These are phyloP conservation scores for Synergus itoensis DNA, from an alignment of 2,888 invertebrate genomes.

Conservation along the genomic window DNA sequence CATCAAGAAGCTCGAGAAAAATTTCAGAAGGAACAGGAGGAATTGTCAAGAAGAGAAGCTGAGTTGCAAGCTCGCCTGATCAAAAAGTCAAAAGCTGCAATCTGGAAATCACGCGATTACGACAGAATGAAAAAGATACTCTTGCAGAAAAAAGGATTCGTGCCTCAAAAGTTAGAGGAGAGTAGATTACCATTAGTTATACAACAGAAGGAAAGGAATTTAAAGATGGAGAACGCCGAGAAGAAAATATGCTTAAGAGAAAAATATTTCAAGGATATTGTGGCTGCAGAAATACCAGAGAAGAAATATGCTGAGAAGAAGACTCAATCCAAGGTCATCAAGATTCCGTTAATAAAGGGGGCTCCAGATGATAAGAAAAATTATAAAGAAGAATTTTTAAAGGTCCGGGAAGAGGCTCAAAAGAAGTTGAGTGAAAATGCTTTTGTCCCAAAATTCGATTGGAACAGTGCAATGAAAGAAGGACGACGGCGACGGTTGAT, in stretches of 20 bases:
- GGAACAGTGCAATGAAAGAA: conserved; percentile 69
- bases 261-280: conserved; percentile 54
- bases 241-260: conserved; percentile 52
- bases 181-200: conserved; percentile 81
- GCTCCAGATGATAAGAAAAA: conserved; percentile 61
- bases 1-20: conserved; percentile 77
- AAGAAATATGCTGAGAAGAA: not conserved
- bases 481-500: conserved; percentile 50
- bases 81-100: conserved; percentile 72
- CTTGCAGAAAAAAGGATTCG: conserved; percentile 82
- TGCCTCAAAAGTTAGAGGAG: conserved; percentile 81
- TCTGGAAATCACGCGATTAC: conserved; percentile 83
- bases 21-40: conserved; percentile 60
- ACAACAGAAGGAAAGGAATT: conserved; percentile 80
- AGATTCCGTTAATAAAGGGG: not conserved
- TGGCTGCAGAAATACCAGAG: conserved; percentile 60
- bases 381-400: conserved; percentile 51
- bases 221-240: conserved; percentile 76
- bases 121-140: conserved; percentile 83
- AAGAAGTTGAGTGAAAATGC: conserved; percentile 78
- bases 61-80: conserved; percentile 53
- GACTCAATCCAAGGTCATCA: conserved; percentile 42
- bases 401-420: conserved; percentile 65
- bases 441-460: conserved; percentile 79
- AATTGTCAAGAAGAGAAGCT: conserved; percentile 67